Evolutionary conservation across 2,797 vertebrate species (phyloP).

Genomic region (Tympanoctomys barrerae): DNA sequence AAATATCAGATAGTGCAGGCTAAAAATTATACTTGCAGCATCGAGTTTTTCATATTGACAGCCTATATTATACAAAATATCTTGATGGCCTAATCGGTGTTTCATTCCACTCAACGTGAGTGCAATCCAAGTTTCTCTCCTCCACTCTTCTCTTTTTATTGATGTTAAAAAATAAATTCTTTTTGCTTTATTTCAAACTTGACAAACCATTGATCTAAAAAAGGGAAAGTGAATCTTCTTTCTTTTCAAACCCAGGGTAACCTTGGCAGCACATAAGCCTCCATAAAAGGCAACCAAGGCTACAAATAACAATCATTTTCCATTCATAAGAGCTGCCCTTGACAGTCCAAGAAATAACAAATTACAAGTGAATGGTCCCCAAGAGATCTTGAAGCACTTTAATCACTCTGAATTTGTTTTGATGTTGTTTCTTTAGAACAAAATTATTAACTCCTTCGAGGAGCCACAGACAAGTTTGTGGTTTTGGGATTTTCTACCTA

Average conservation of each 20-base stretch:
- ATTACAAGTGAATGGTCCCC: conserved; percentile 71
- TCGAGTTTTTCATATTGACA: conserved; percentile 46
- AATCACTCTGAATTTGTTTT: conserved; percentile 70
- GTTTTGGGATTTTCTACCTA: conserved; percentile 36
- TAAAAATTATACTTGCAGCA: not conserved
- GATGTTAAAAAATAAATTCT: conserved; percentile 40
- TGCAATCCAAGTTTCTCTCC: not conserved
- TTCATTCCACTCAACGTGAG: conserved; percentile 27
- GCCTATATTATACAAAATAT: conserved; percentile 32
- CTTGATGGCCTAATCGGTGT: conserved; percentile 27
- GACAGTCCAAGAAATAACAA: conserved; percentile 76
- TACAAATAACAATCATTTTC: conserved; percentile 77
- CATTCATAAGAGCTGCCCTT: conserved; percentile 76
- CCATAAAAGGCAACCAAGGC: conserved; percentile 61
- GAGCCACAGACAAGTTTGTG: conserved; percentile 49
- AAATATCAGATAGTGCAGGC: conserved; percentile 43
- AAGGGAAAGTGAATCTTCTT: conserved; percentile 53
- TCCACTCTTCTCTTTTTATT: conserved; percentile 62
- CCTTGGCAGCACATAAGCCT: conserved; percentile 63
- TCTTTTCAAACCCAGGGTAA: conserved; percentile 59
- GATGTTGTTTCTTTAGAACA: conserved; percentile 70
- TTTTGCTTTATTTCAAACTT: conserved; percentile 68
- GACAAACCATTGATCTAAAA: conserved; percentile 60
- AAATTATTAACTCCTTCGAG: conserved; percentile 75
- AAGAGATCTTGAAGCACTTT: conserved; percentile 71